Base-by-base conservation (phyloP, 2,888 invertebrate genomes). In the Pantelozetes paolii region DNA sequence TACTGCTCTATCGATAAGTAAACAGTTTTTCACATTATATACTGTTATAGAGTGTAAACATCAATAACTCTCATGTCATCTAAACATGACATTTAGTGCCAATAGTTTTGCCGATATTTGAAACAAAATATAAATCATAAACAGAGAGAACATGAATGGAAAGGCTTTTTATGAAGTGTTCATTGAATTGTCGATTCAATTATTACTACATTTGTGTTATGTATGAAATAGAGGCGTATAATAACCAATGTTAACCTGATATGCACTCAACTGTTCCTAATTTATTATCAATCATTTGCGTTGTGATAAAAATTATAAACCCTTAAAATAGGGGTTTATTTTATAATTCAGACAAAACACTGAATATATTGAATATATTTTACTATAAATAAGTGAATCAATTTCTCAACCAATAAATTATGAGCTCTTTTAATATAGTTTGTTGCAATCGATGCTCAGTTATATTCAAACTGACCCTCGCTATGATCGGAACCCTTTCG, bases 241-340 rank as follows among this genome's bases (percentile, higher is more conserved):
- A 32, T 32, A 32, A 18, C 6, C 11, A 62, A 32, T 15, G 30
- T 18, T 32, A 62, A n/a, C n/a, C 32, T 62, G n/a, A 62, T 32
- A 62, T 62, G 30, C 32, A 62, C 32, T 62, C 62, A 32, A 62
- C 32, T 62, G 26, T 28, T 62, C n/a, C 62, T 32, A 62, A 62
- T 36, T 32, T 32, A 32, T 11, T 20, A 32, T 62, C n/a, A 32
- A 32, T 45, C 45, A 2, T 45, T 23, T 54, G 54, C 23, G 54
- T 54, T 54, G 6, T 45, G 6, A 15, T 36, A n/a, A n/a, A n/a
- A n/a, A n/a, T n/a, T n/a, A n/a, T n/a, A n/a, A n/a, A n/a, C n/a
- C n/a, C n/a, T n/a, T n/a, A n/a, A n/a, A n/a, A n/a, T n/a, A n/a
- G n/a, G n/a, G n/a, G n/a, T n/a, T n/a, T n/a, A n/a, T 36, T 36